Evolutionary conservation across 2,888 invertebrate genomes (phyloP).

Genomic region (Blastobasis adustella): DNA sequence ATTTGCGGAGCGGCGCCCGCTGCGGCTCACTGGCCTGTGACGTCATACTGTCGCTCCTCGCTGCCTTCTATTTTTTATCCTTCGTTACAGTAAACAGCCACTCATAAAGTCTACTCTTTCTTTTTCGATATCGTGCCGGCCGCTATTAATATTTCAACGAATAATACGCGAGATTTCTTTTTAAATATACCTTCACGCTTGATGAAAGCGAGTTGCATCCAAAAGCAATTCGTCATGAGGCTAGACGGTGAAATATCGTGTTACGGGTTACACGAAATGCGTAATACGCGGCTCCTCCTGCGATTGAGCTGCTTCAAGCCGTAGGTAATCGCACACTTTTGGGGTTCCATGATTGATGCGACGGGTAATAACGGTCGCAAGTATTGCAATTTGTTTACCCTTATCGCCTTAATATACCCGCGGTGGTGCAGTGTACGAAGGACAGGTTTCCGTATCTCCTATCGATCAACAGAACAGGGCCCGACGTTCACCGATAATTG

Average conservation of each 20-base stretch:
- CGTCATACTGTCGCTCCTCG: constrained; percentile 47
- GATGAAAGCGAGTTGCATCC: constrained; percentile 9
- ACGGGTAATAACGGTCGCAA: constrained; percentile 69
- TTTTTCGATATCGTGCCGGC: constrained; percentile 26
- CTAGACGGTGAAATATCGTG: constrained; percentile 4
- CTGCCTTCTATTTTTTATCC: constrained; percentile 50
- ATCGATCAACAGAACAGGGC: constrained; percentile 60
- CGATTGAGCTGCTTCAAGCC: constrained; percentile 30
- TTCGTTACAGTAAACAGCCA: constrained; percentile 57
- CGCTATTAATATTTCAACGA: constrained; percentile 3
- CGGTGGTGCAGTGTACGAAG: constrained; percentile 29
- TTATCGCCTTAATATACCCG: constrained; percentile 61
- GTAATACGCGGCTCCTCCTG: constrained; percentile 21
- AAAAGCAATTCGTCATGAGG: constrained; percentile 14
- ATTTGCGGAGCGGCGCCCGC: constrained; percentile 58
- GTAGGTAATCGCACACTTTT: constrained; percentile 50
- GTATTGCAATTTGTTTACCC: constrained; percentile 73
- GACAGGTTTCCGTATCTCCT: constrained; percentile 59
- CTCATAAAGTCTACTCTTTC: constrained; percentile 52
- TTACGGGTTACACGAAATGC: constrained; percentile 9
- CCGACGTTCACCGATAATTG: constrained; percentile 57
- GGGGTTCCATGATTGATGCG: constrained; percentile 70
- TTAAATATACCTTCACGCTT: background rate
- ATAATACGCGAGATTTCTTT: background rate
- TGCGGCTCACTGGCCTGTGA: constrained; percentile 64